Base-by-base conservation (phyloP, 1,140 invertebrate species). In the Glossosoma conforme region DNA sequence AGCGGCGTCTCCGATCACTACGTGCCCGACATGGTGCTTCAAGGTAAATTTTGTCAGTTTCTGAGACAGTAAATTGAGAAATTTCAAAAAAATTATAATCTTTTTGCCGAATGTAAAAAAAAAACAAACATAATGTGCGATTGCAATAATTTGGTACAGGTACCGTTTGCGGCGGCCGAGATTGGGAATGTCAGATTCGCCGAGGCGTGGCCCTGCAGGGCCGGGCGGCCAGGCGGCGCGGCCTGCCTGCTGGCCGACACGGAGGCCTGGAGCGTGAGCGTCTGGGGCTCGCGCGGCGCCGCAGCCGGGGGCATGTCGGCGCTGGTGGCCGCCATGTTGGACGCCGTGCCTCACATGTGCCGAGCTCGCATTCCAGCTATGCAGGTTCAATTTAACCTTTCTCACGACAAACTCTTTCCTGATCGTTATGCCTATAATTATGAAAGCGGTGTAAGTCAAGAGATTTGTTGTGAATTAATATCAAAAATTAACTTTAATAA, bases 291-390 rank as follows among this genome's bases (percentile, higher is more conserved):
- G 5, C 65, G 65, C 25, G 65, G 60, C 47, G 60, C 72, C 20
- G 62, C 62, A 3, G 64, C 76, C 1, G 77, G 87, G 24, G 86
- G 85, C 1, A 85, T 89, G 83, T 93, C 91, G 0, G 84, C 87
- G 40, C 69, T 93, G 1, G 86, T 93, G 8, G 83, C 85, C 14
- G 83, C 84, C 51, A 89, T 93, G 81, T 69, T 93, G 21, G 91
- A 94, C 70, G 84, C 86, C 8, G 74, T 93, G 2, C 76, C 84
- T 2, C 81, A 86, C 57, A 82, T 93, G 73, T 84, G 84, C 69
- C 81, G 37, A 0, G 72, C 76, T 2, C 68, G 67, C 8, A 71
- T 78, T 37, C 72, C 76, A 1, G 64, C 76, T 0, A 68, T 68
- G 47, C 74, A 77, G 68, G 77, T 78, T 63, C 56, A 50, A 20